Evolutionary conservation across 2,888 invertebrate genomes (phyloP).

Genomic region (Tyria jacobaeae): DNA sequence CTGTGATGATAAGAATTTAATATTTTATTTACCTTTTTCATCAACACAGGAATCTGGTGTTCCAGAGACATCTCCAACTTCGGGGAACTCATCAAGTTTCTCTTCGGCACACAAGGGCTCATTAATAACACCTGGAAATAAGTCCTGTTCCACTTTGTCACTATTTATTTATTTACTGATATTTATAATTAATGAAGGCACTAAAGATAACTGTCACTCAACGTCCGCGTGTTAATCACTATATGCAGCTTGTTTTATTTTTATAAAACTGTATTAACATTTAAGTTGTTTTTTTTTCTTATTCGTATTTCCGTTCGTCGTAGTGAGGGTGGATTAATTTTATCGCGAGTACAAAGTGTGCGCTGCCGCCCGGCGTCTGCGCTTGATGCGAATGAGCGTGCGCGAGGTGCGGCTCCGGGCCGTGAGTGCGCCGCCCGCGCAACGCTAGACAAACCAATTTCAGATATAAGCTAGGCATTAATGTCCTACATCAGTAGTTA

Average conservation of each 20-base stretch:
- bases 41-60: constrained; percentile 76
- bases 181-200: constrained; percentile 64
- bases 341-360: constrained; percentile 42
- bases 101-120: constrained; percentile 61
- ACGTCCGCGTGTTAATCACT: constrained; percentile 54
- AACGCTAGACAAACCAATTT: constrained; percentile 64
- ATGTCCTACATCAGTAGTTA: constrained; percentile 59
- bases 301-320: constrained; percentile 34
- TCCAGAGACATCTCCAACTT: constrained; percentile 80
- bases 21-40: constrained; percentile 73
- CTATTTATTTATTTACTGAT: constrained; percentile 65
- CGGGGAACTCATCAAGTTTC: constrained; percentile 71
- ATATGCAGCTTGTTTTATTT: constrained; percentile 20
- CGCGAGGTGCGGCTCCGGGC: constrained; percentile 53
- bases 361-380: constrained; percentile 73
- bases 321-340: constrained; percentile 59
- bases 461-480: constrained; percentile 63
- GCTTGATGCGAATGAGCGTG: constrained; percentile 70
- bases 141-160: constrained; percentile 60
- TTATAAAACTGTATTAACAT: constrained; percentile 19
- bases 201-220: constrained; percentile 73
- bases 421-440: constrained; percentile 49
- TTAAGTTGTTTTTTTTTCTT: constrained; percentile 37
- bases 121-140: constrained; percentile 62
- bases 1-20: constrained; percentile 32